Percentiles rank a stretch among this genome's conserved stretches.
Evolutionary conservation across 2,113 vertebrate species (phyloP).

Genomic region (Alethe diademata): DNA sequence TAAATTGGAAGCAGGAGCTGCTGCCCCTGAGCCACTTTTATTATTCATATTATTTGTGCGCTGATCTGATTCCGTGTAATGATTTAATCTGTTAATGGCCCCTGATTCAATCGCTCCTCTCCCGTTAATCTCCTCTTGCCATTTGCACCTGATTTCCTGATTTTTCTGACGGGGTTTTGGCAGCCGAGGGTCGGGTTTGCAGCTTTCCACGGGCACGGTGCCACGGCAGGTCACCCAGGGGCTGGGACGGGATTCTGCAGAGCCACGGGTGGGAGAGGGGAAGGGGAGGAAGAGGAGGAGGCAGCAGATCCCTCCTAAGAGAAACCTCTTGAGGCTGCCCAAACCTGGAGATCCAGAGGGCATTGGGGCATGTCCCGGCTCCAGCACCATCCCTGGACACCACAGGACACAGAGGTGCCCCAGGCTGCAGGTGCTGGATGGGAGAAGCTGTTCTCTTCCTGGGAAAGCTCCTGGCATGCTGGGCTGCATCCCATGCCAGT

Average conservation of each 20-base stretch:
- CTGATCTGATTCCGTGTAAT: constrained; percentile 30
- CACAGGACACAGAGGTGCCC: background rate
- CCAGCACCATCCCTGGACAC: fast-evolving
- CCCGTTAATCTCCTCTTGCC: background rate
- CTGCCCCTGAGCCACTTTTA: constrained; percentile 18
- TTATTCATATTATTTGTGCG: constrained; percentile 33
- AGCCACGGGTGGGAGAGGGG: fast-evolving
- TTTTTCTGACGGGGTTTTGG: constrained; percentile 11
- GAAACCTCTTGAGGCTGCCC: background rate
- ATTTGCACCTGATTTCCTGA: constrained; percentile 9
- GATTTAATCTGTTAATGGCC: constrained; percentile 63
- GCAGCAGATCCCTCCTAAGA: fast-evolving
- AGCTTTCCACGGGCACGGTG: background rate
- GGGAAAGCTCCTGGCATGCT: background rate
- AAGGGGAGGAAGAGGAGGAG: background rate
- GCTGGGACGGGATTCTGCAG: background rate
- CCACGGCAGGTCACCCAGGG: background rate
- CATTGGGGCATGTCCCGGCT: background rate
- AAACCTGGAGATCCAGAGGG: background rate
- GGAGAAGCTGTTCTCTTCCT: background rate
- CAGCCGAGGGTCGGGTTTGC: background rate
- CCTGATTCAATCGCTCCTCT: constrained; percentile 30
- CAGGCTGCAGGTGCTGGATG: background rate
- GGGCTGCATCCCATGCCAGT: fast-evolving
- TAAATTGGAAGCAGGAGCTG: background rate